Evolutionary conservation across 2,888 invertebrate species (phyloP), one percentile per base, ranked within the genome.

Genomic region (Nebria brevicollis): DNA sequence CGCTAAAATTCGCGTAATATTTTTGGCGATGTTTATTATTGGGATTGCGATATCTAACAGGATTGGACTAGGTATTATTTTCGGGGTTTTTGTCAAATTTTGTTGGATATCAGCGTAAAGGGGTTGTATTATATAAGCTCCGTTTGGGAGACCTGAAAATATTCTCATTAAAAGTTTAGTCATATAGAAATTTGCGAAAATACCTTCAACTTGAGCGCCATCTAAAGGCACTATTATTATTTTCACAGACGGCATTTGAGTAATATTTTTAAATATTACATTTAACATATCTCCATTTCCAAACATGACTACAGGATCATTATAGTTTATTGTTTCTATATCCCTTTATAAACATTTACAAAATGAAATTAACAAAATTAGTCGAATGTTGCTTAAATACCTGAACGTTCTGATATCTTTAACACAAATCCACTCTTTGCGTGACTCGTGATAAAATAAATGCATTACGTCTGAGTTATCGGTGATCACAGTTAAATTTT

Each of bases 31-130:
- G 66, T 84, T 84, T 13, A 89, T 70, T 13, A 89, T 83, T 2
- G 88, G 87, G 78, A 84, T 84, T 0, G 89, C 88, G 10, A 88
- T 84, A 78, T 89, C 88, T 70, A 89, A 87, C 6, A 89, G 84
- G 42, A 88, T 65, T 2, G 88, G 87, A 10, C 86, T 85, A 25
- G 88, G 87, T 41, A 86, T 83, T 26, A 88, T 84, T 79, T 86
- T 86, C 43, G 84, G 84, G 34, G 85, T 78, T 66, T 84, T 83
- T 64, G 84, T 84, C 70, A 82, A 83, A 20, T 75, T 83, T 76
- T 84, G 84, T 4, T 85, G 83, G 42, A 85, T 75, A 75, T 86
- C 85, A 15, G 84, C 82, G 64, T 86, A 86, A 5, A 84, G 84
- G 26, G 88, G 87, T 82, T 87, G 84, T 26, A 89, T 86, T 5